These are phyloP conservation scores for Ficedula albicollis DNA, from an alignment of 2,797 vertebrate species.

Conservation along the genomic window DNA sequence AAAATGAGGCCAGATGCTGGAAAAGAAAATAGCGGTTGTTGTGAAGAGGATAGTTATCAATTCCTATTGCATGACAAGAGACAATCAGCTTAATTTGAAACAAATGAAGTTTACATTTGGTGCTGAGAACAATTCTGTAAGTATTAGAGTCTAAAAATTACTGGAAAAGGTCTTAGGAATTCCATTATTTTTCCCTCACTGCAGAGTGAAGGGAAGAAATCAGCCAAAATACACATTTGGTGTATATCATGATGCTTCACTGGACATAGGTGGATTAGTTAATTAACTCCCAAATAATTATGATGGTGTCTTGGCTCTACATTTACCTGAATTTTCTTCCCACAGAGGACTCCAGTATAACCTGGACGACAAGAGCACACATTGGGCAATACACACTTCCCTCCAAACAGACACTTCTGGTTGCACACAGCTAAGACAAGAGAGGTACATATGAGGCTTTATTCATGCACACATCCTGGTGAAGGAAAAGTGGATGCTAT, in stretches of 20 bases:
- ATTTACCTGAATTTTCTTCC: conserved; percentile 78
- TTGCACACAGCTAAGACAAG: conserved; percentile 82
- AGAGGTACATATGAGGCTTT: background rate
- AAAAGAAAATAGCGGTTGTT: background rate
- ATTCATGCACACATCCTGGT: background rate
- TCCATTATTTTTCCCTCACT: background rate
- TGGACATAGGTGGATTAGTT: background rate
- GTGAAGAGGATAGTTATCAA: background rate
- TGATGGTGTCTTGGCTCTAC: background rate
- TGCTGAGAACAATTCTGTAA: background rate
- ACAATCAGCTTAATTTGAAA: background rate
- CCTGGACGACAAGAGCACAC: conserved; percentile 85
- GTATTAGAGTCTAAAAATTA: background rate
- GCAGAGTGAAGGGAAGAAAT: background rate
- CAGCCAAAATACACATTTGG: background rate
- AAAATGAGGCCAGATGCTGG: background rate
- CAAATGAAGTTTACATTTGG: background rate
- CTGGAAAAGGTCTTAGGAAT: background rate
- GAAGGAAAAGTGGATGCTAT: background rate
- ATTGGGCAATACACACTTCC: conserved; percentile 84
- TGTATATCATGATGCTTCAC: background rate
- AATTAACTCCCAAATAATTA: background rate
- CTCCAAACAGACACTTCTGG: conserved; percentile 85
- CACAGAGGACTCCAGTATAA: conserved; percentile 83
- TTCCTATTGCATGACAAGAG: background rate